phyloP scores from a whole-genome alignment of 2,888 invertebrate species.

The Sphaerolaimus hirsutus region DNA sequence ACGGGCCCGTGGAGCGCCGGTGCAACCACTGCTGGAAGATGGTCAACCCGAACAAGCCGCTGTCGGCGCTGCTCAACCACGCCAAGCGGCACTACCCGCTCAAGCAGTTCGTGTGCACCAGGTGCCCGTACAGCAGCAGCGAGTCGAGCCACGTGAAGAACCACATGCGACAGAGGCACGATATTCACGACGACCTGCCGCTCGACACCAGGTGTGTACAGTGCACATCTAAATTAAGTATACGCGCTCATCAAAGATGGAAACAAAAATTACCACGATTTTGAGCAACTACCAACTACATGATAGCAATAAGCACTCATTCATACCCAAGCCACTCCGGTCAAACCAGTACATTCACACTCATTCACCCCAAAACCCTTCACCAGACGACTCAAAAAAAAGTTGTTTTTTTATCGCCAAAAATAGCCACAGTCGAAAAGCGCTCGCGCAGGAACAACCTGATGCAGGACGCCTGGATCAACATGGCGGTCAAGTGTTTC shows the following conservation, averaged over 20 bases:
- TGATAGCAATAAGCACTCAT: no score
- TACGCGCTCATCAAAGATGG: not conserved
- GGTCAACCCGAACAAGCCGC: constrained; percentile 4
- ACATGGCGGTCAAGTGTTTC: constrained; percentile 1
- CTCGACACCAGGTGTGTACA: constrained; percentile 2
- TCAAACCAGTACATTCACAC: no score
- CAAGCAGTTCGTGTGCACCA: constrained; percentile 6
- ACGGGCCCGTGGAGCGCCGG: not conserved
- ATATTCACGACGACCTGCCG: constrained; percentile 1
- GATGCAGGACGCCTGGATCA: constrained; percentile 5
- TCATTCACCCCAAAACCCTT: no score
- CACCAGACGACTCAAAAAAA: no score
- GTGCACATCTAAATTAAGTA: no score
- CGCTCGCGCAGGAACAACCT: constrained; percentile 1
- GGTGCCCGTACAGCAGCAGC: constrained; percentile 6
- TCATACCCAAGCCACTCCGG: no score
- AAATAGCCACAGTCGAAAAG: not conserved
- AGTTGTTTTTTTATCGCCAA: not conserved
- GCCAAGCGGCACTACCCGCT: constrained; percentile 6
- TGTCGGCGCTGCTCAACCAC: constrained; percentile 6
- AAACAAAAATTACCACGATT: not conserved
- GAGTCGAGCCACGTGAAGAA: constrained; percentile 7
- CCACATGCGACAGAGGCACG: constrained; percentile 6
- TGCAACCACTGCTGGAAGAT: constrained; percentile 3
- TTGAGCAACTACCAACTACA: not conserved